Conservation (phyloP, 37 sponge, comb jelly and placozoan genomes). For the Geodia barretti region DNA sequence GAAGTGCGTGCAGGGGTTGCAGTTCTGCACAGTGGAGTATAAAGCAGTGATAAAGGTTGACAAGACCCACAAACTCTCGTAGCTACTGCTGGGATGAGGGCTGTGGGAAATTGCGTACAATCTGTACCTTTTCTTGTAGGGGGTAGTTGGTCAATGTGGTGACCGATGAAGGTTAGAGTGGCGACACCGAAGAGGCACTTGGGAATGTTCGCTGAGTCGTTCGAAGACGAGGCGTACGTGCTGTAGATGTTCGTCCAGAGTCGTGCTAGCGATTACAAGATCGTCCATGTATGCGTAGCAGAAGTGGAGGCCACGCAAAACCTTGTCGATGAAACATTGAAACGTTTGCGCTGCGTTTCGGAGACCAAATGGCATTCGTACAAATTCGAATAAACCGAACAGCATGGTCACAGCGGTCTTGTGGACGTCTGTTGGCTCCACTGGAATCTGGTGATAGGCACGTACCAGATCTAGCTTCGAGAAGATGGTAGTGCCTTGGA, state of each 20-base stretch:
- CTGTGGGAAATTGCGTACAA: not conserved
- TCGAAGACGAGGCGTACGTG: constrained; percentile 26
- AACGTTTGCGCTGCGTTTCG: constrained; percentile 37
- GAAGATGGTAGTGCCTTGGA: not conserved
- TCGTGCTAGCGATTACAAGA: constrained; percentile 11
- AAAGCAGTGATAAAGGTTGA: too few species aligned
- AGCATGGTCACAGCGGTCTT: constrained; percentile 47
- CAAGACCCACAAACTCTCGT: too few species aligned
- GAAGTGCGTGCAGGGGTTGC: too few species aligned
- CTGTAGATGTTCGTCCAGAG: constrained; percentile 26
- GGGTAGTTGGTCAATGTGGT: constrained; percentile 12
- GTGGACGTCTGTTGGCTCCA: constrained; percentile 30
- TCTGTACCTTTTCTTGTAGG: constrained; percentile 1
- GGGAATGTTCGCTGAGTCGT: constrained; percentile 21
- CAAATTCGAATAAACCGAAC: constrained; percentile 17
- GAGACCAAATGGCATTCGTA: constrained; percentile 30
- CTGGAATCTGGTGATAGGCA: constrained; percentile 36
- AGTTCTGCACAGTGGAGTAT: too few species aligned
- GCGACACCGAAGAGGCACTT: too few species aligned
- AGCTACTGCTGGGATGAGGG: not conserved
- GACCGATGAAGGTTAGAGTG: too few species aligned
- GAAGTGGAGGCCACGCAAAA: constrained; percentile 20
- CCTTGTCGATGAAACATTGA: constrained; percentile 24
- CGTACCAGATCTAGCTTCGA: not conserved
- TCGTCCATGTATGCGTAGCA: too few species aligned